Percentiles rank a stretch among this genome's conserved stretches.
Conservation (phyloP, 2,113 vertebrate genomes). For the Mirounga angustirostris region DNA sequence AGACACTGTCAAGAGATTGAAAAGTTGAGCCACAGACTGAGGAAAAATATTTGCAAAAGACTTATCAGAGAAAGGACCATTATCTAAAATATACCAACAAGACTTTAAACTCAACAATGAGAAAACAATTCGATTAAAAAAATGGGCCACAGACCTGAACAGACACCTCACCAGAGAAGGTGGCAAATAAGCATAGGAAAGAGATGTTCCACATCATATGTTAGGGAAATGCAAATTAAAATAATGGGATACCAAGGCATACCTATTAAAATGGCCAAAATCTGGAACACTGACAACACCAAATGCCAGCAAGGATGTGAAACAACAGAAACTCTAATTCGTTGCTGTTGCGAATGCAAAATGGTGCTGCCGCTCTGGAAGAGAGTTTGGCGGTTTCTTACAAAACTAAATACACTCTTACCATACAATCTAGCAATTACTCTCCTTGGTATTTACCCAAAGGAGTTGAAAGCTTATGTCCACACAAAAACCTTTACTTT, state of each 20-base stretch:
- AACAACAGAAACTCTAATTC: not conserved
- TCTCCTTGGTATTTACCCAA: not conserved
- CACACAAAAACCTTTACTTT: not conserved
- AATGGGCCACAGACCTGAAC: not conserved
- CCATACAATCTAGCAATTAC: not conserved
- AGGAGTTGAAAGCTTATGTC: not conserved
- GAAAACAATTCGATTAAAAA: not conserved
- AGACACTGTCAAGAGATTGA: not conserved
- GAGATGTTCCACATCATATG: not conserved
- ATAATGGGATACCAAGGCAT: no score
- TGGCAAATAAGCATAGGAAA: not conserved
- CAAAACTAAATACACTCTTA: not conserved
- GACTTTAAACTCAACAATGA: not conserved
- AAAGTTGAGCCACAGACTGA: not conserved
- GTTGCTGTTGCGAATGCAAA: not conserved
- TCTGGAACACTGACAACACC: not conserved
- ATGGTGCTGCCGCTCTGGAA: not conserved
- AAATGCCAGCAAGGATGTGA: not conserved
- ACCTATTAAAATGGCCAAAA: not conserved
- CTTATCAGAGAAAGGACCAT: not conserved
- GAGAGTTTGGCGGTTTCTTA: not conserved
- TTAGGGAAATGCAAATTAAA: conserved; percentile 16
- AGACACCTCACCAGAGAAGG: not conserved
- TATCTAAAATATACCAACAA: not conserved
- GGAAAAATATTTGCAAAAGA: not conserved